Conservation (phyloP, 2,888 invertebrate species). For the Drosophila pullipes region DNA sequence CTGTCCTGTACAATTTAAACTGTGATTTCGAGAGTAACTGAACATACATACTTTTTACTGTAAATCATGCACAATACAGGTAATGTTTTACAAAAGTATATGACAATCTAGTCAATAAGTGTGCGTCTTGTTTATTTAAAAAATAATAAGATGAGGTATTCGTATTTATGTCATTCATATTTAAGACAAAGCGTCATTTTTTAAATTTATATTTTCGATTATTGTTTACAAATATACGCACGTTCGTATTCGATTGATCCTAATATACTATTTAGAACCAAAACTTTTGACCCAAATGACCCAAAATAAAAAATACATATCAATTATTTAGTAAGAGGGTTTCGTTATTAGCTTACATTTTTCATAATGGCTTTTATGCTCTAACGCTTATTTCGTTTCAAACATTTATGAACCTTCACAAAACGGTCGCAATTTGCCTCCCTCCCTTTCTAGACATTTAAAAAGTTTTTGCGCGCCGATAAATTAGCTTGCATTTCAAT, state of each 20-base stretch:
- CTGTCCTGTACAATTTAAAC: constrained; percentile 56
- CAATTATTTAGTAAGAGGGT: constrained; percentile 21
- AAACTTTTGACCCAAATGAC: constrained; percentile 15
- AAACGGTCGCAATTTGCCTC: background rate
- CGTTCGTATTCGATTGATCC: constrained; percentile 32
- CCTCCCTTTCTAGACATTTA: background rate
- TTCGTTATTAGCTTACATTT: constrained; percentile 33
- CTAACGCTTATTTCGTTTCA: background rate
- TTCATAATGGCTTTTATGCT: background rate
- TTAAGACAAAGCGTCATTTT: constrained; percentile 44
- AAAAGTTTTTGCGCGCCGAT: constrained; percentile 21
- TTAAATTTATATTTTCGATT: constrained; percentile 55
- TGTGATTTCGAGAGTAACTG: constrained; percentile 70
- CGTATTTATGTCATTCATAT: constrained; percentile 41
- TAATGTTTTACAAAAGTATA: constrained; percentile 56
- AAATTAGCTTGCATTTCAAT: background rate
- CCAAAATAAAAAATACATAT: constrained; percentile 46
- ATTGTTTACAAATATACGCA: constrained; percentile 55
- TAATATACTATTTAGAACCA: constrained; percentile 21
- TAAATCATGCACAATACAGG: constrained; percentile 66
- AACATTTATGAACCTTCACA: background rate
- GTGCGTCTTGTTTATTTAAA: constrained; percentile 36
- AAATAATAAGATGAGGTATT: constrained; percentile 29
- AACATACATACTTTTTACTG: constrained; percentile 46
- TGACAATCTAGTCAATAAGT: constrained; percentile 38